These are phyloP conservation scores for Ammodytes dubius DNA, from an alignment of 2,113 vertebrate species.

Conservation along the genomic window DNA sequence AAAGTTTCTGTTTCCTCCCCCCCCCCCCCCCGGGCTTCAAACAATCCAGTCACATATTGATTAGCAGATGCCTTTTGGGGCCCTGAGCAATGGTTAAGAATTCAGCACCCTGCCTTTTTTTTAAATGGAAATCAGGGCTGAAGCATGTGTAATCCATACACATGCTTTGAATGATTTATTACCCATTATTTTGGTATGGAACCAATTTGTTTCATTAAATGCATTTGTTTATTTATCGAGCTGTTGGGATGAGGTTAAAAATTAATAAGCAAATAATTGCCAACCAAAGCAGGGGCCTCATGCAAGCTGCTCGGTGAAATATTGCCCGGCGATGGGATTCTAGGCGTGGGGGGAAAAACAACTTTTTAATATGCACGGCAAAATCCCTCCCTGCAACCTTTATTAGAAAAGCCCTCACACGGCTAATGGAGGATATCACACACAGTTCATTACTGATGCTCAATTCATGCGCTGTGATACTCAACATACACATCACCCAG, in stretches of 20 bases:
- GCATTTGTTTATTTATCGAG: constrained; percentile 81
- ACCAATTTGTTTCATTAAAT: constrained; percentile 80
- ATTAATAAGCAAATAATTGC: constrained; percentile 84
- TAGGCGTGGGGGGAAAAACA: constrained; percentile 25
- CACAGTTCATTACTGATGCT: constrained; percentile 5
- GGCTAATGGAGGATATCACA: constrained; percentile 52
- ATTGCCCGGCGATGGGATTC: constrained; percentile 58
- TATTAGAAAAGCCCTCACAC: constrained; percentile 64
- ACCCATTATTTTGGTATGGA: constrained; percentile 75
- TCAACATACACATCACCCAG: not conserved
- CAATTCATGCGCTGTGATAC: not conserved
- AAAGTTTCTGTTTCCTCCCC: constrained; percentile 54
- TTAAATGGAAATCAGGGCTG: constrained; percentile 62
- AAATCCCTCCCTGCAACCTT: constrained; percentile 43
- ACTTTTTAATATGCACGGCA: constrained; percentile 23
- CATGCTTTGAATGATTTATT: constrained; percentile 79
- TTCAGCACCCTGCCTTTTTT: constrained; percentile 53
- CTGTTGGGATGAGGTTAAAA: constrained; percentile 72
- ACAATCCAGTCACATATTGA: constrained; percentile 74
- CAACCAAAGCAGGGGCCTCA: constrained; percentile 65
- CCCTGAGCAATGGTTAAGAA: constrained; percentile 61
- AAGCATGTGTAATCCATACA: constrained; percentile 74
- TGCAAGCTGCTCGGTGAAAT: constrained; percentile 59
- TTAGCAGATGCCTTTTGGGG: constrained; percentile 63
- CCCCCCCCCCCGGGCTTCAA: constrained; percentile 46